These are phyloP conservation scores for Heliothis peltigera DNA, from an alignment of 2,888 invertebrate genomes.

Conservation along the genomic window DNA sequence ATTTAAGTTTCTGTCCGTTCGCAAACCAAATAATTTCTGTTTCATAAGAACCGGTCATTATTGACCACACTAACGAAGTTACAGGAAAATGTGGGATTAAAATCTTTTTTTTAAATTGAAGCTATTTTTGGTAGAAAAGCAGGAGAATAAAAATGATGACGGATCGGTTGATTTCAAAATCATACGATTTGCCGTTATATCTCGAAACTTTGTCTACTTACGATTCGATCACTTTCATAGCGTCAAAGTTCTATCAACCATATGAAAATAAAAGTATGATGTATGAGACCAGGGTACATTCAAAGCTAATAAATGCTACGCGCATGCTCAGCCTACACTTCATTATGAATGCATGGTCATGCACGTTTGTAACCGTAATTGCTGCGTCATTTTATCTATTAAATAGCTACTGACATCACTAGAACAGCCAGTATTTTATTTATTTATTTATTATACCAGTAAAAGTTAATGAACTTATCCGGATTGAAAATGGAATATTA, in stretches of 20 bases:
- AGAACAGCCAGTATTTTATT: slow-evolving; percentile 40
- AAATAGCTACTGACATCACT: slow-evolving; percentile 57
- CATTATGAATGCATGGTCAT: slow-evolving; percentile 55
- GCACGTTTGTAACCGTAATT: slow-evolving; percentile 57
- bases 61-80: too few species aligned
- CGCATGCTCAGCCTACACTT: slow-evolving; percentile 37
- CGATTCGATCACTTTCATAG: not conserved
- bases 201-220: not conserved
- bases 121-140: too few species aligned
- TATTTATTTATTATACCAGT: slow-evolving; percentile 33
- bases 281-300: slow-evolving; percentile 18
- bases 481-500: not conserved
- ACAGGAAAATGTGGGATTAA: too few species aligned
- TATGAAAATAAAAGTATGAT: slow-evolving; percentile 29
- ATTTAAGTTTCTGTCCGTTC: too few species aligned
- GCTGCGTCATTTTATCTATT: slow-evolving; percentile 60
- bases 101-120: too few species aligned
- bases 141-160: too few species aligned
- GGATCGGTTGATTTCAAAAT: too few species aligned
- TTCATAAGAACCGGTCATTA: too few species aligned
- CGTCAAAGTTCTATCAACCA: slow-evolving; percentile 20
- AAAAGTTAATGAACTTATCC: slow-evolving; percentile 16
- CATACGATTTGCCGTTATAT: not conserved
- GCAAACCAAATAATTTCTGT: too few species aligned
- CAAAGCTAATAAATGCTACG: slow-evolving; percentile 47